Evolutionary conservation across 1,140 invertebrate species (phyloP).

Genomic region (Aphis gossypii): DNA sequence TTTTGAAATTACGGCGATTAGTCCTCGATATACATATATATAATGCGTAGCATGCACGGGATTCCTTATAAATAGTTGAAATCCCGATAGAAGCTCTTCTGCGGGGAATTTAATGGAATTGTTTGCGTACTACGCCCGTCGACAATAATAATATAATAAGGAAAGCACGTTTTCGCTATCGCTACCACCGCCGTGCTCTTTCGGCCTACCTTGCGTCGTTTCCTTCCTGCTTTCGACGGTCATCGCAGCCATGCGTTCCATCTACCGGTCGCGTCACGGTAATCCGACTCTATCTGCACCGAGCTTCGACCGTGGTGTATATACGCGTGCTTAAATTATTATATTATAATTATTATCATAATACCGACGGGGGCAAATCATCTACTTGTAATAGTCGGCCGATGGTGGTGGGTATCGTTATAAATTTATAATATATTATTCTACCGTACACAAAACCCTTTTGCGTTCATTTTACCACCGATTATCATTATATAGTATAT

Average conservation of each 20-base stretch:
- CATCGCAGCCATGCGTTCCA: not conserved
- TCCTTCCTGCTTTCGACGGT: not conserved
- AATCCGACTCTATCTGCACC: not conserved
- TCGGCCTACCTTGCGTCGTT: not conserved
- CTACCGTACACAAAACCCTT: not conserved
- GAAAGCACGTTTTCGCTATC: not conserved
- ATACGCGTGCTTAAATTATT: not conserved
- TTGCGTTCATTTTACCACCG: not conserved
- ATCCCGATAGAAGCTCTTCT: not conserved
- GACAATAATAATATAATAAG: not conserved
- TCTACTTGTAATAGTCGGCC: not conserved
- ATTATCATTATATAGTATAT: not conserved
- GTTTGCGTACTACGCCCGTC: not conserved
- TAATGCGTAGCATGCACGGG: not conserved
- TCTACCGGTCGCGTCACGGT: not conserved
- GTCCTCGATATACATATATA: not conserved
- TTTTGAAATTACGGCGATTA: conserved; percentile 14
- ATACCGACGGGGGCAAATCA: not conserved
- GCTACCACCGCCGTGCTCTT: not conserved
- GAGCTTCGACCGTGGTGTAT: not conserved
- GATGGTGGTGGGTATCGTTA: not conserved
- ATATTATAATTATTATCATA: not conserved
- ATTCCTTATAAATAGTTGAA: conserved; percentile 28
- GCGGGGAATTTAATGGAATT: not conserved
- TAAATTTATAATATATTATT: not conserved